These are phyloP conservation scores for Tryphoninae sp. DNA, from an alignment of 2,888 invertebrate genomes.

Conservation along the genomic window DNA sequence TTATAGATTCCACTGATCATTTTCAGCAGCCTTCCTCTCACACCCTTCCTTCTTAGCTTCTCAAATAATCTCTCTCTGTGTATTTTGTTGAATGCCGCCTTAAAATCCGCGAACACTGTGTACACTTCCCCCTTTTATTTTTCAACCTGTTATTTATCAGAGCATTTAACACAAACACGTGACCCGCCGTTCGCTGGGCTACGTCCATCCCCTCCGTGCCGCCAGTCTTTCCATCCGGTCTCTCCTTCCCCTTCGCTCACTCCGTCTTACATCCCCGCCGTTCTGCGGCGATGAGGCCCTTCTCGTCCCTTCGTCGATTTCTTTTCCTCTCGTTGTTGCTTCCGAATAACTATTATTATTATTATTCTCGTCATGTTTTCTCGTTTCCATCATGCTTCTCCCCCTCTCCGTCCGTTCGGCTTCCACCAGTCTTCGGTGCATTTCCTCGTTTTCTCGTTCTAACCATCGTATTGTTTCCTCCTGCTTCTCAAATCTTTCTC, in stretches of 20 bases:
- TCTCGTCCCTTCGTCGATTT: no score
- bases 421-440: not conserved
- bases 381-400: no score
- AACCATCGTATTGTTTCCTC: no score
- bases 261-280: no score
- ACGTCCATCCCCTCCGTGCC: no score
- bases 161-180: slow-evolving; percentile 26
- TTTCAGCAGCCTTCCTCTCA: slow-evolving; percentile 26
- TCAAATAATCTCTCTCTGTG: slow-evolving; percentile 18
- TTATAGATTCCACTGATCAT: slow-evolving; percentile 43
- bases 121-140: slow-evolving; percentile 10
- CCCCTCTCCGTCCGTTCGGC: not conserved
- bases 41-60: slow-evolving; percentile 34
- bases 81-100: slow-evolving; percentile 32
- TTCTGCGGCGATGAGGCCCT: no score
- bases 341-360: no score
- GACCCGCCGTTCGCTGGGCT: not conserved
- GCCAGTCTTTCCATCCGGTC: no score
- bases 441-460: not conserved
- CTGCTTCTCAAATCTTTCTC: no score
- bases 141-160: slow-evolving; percentile 47
- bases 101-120: slow-evolving; percentile 28
- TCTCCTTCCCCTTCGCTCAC: no score
- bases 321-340: no score
- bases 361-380: no score